Evolutionary conservation across 2,113 vertebrate species (phyloP), one percentile per base, ranked within the genome.

Genomic region (Grantiella picta): DNA sequence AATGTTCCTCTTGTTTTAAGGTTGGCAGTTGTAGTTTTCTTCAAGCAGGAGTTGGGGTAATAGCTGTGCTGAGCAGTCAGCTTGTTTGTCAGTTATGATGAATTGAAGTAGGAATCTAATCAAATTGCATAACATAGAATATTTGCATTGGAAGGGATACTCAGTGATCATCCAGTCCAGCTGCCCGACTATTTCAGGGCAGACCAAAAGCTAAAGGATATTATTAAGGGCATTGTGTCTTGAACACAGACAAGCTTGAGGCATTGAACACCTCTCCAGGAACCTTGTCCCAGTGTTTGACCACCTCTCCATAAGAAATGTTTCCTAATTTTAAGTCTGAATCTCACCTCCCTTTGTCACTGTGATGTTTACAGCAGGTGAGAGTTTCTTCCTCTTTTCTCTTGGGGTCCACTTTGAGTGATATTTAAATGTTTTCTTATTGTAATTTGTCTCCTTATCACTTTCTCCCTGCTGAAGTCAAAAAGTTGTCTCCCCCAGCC

Each of bases 201-300:
- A 69, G 49, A 38, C 3, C 9, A 79, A 45, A 71, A 57, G 31
- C 11, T 63, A 36, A 66, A 86, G 2, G 2, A 10, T 20, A 4
- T 56, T 85, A 25, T 40, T 61, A 49, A 76, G 9, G 23, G 5
- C 9, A 61, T 40, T 49, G 11, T 4, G 4, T 63, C 31, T 60
- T 61, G 21, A 63, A 64, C 21, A 50, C 6, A 57, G 52, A 33
- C 9, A 64, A 33, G 6, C 12, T 18, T 50, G 38, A 36, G 6
- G 7, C 7, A 49, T 11, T 2, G 0, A 18, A 2, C 14, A 59
- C 3, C 16, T 45, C 16, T 54, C 19, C 17, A n/a, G 16, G 21
- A 89, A 70, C 4, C 6, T 5, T 68, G 5, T 57, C 49, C 7
- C 33, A 54, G 8, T 54, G 47, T 59, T 68, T 80, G 27, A 77